Base-by-base conservation (phyloP, 2,113 vertebrate species). In the Oreocharis arfaki region DNA sequence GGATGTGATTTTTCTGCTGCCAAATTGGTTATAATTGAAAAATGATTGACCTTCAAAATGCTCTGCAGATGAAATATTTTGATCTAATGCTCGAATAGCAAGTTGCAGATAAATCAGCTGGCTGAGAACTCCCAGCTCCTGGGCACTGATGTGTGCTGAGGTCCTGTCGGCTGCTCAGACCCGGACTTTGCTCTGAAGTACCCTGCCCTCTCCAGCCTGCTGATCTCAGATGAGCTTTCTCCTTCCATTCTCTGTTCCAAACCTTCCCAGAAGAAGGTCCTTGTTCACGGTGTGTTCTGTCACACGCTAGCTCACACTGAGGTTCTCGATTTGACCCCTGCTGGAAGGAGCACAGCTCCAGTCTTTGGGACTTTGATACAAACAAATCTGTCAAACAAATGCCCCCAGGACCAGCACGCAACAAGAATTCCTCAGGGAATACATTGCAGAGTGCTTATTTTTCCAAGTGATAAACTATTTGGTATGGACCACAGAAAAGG, bases 21-120 rank as follows among this genome's bases (percentile, higher is more conserved):
- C 81, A 89, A 64, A 89, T 61, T 60, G 64, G 41, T 83, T 92
- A 60, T 95, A 92, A 95, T 60, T 95, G 95, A 87, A 92, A 96
- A 97, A 84, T 64, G 26, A 81, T 75, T 90, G 93, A 87, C 88
- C 88, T 96, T 90, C 77, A 60, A 5, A 75, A 84, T 59, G 22
- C 26, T 93, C 52, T 56, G 53, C 60, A 67, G 61, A 89, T 79
- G 56, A 71, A 81, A 64, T 84, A 64, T 75, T 88, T 92, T 86
- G 35, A 64, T 89, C 56, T 78, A 63, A 71, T 55, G 21, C 35
- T 80, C 0, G 2, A 87, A 44, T 20, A 77, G 71, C n/a, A 77
- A 30, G 35, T 57, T 52, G 23, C 39, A 74, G 79, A 56, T 67
- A 49, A 68, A 74, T 70, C 20, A n/a, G 1, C 60, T 71, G 39